Base-by-base conservation (phyloP, 2,113 vertebrate species). In the Nettapus auritus region DNA sequence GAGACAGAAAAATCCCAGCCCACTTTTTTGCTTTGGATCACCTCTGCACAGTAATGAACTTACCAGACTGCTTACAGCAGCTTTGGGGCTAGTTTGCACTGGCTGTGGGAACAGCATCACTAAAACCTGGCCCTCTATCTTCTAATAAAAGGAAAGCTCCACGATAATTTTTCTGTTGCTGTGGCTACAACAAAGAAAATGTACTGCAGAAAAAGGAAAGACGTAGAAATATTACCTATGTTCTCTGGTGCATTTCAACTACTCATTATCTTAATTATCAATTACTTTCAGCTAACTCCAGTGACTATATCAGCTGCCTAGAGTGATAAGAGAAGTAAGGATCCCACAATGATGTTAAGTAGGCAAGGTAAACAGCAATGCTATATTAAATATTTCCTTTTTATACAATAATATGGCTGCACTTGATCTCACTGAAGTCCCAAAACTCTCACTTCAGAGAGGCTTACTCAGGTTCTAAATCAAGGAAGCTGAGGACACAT, bases 401-500 rank as follows among this genome's bases (percentile, higher is more conserved):
- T 92, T 76, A 74, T 67, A 59, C 78, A 82, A 82, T 57, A 87
- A 77, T 82, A 80, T 62, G 55, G 33, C 55, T 88, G 23, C 55
- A 82, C 85, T 94, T 94, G 87, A 82, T 91, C 53, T 85, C 36
- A 46, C 63, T 76, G 40, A 79, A 66, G 66, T 91, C 94, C 91
- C 78, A 31, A 69, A 94, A 94, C 74, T 87, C 87, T 66, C 67
- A 60, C 89, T 94, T 95, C 87, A 59, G 42, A 80, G 69, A 84
- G 25, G 48, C 19, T 94, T 94, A 55, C 67, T 52, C 55, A 62
- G 68, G 55, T 66, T 93, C 55, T 95, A 95, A 94, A 97, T 95
- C 91, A 92, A 55, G 1, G 1, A 76, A 92, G 50, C 89, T 88
- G 62, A 95, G 82, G 93, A 80, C 73, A 86, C 8, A 67, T 55